A percentile compares a stretch with the other conserved stretches of the same genome.
Evolutionary conservation across 2,888 invertebrate genomes (phyloP).

Genomic region (Opisthograptis luteolata): DNA sequence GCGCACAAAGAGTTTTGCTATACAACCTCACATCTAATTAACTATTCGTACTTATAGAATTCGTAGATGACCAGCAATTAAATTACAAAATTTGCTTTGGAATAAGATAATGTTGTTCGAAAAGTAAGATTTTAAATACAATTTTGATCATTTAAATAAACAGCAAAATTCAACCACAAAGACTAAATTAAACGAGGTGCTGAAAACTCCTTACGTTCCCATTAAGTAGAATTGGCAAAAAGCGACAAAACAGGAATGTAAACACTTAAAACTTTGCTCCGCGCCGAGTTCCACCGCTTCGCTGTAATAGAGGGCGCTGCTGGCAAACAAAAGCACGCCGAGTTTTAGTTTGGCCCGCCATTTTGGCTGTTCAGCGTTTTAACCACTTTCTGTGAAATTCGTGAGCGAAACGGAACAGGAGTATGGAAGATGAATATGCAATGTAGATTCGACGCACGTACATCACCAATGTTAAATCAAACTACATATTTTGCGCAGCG

Average conservation of each 20-base stretch:
- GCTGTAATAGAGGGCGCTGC: slow-evolving; percentile 71
- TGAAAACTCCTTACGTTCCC: slow-evolving; percentile 69
- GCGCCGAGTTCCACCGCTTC: slow-evolving; percentile 61
- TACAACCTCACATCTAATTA: too few relatives aligned
- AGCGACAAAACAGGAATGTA: slow-evolving; percentile 80
- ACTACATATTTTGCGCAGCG: slow-evolving; percentile 1
- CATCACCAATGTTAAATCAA: slow-evolving; percentile 25
- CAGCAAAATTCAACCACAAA: slow-evolving; percentile 60
- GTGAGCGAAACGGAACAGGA: slow-evolving; percentile 60
- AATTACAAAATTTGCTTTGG: slow-evolving; percentile 8
- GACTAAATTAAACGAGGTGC: slow-evolving; percentile 73
- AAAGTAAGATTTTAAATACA: slow-evolving; percentile 46
- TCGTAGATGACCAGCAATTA: slow-evolving; percentile 24
- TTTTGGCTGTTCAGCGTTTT: slow-evolving; percentile 70
- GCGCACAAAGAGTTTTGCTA: too few relatives aligned
- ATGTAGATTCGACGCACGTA: slow-evolving; percentile 53
- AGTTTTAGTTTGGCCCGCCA: slow-evolving; percentile 68
- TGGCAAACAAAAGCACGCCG: slow-evolving; percentile 73
- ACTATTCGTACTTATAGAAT: too few relatives aligned
- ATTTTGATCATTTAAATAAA: slow-evolving; percentile 67
- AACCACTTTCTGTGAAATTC: slow-evolving; percentile 64
- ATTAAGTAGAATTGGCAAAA: slow-evolving; percentile 80
- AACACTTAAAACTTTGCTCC: slow-evolving; percentile 81
- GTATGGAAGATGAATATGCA: slow-evolving; percentile 76
- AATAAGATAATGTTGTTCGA: slow-evolving; percentile 41